Conservation (phyloP, 2,113 vertebrate genomes). For the Tichodroma muraria region DNA sequence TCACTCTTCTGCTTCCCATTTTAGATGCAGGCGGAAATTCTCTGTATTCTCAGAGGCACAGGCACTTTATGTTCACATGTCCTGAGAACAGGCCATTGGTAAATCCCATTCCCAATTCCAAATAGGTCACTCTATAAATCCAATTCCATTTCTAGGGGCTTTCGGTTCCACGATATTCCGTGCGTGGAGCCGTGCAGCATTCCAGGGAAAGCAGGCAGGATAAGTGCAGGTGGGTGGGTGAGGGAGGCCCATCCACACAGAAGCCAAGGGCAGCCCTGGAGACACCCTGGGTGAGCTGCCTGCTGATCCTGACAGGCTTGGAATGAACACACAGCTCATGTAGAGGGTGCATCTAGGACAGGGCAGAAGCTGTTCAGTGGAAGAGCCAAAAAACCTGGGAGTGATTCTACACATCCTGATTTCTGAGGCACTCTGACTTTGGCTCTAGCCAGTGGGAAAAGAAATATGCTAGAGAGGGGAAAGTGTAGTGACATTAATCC, state of each 20-base stretch:
- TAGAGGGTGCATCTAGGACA: too few relatives aligned
- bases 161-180: accelerated
- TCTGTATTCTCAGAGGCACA: not conserved
- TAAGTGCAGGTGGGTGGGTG: not conserved
- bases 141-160: not conserved
- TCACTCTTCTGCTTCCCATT: not conserved
- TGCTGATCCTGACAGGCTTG: not conserved
- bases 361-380: not conserved
- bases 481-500: not conserved
- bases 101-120: not conserved
- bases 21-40: not conserved
- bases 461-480: not conserved
- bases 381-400: not conserved
- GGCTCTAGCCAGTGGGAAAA: accelerated
- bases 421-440: not conserved
- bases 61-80: not conserved
- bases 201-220: not conserved
- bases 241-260: not conserved
- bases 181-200: not conserved
- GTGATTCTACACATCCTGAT: not conserved
- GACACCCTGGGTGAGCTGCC: not conserved
- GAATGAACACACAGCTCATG: not conserved
- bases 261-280: not conserved
- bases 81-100: not conserved
- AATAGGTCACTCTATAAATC: not conserved